Evolutionary conservation across 2,888 invertebrate genomes (phyloP), one percentile per base, ranked within the genome.

Genomic region (Scaptomyza caliginosa): DNA sequence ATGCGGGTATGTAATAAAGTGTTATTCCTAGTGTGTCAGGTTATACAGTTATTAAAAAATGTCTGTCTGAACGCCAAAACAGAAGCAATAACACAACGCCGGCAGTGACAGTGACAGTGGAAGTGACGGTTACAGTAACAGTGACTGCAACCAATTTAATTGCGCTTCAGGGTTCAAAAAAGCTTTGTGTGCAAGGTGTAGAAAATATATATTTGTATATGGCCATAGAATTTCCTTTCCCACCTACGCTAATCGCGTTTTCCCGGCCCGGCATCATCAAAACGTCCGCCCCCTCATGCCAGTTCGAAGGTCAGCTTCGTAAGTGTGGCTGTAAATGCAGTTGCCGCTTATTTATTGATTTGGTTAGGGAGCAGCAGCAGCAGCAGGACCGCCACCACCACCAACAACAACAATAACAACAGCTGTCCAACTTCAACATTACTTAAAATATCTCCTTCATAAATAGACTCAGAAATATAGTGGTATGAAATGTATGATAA

Each of bases 261-360:
- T 52, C 23, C 39, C 39, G 64, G 34, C 28, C 51, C 55, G 70
- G 49, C 48, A 34, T 43, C 42, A 10, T 10, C 24, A 21, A 4
- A 4, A 17, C 36, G 24, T 23, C n/a, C 19, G 24, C 34, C 11
- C 17, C 7, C 2, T n/a, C 23, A 49, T 40, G 56, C 19, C 50
- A 40, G 59, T 63, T 56, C 55, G 66, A 81, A 76, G 75, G 75
- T 76, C 75, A 77, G 51, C 43, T 64, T 38, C 60, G 59, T 52
- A 48, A 60, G 49, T 50, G 56, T 70, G 51, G 55, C 66, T 63
- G 65, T 64, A 79, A 68, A 59, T 60, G 86, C 56, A 75, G 50
- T 66, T 82, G 69, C 40, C 74, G 67, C 74, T 60, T 38, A 77
- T 67, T 73, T 80, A 80, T 80, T 80, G 80, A 80, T 80, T 78